These are phyloP conservation scores for Propithecus coquereli DNA, from an alignment of 2,113 vertebrate species.

Conservation along the genomic window DNA sequence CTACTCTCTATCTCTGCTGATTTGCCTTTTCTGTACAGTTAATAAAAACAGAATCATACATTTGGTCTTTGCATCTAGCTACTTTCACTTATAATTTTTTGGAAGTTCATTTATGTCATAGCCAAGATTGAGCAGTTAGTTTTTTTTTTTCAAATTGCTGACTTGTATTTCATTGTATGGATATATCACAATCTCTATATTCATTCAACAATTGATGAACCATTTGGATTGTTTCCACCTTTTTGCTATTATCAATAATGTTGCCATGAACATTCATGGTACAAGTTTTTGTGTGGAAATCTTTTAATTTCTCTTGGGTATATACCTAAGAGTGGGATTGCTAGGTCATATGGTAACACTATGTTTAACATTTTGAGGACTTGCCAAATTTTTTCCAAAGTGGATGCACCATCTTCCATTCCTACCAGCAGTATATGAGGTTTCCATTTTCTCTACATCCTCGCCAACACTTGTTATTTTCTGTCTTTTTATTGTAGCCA, in stretches of 20 bases:
- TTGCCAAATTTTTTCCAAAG: background rate
- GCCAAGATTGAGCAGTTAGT: background rate
- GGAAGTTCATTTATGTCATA: background rate
- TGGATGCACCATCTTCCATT: background rate
- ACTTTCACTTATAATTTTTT: background rate
- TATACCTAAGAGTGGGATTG: background rate
- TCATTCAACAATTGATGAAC: background rate
- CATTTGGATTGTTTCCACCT: background rate
- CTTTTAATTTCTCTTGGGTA: slow-evolving; percentile 5
- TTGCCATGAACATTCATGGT: background rate
- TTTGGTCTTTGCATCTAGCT: background rate
- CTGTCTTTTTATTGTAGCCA: slow-evolving; percentile 20
- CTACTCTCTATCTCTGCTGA: background rate
- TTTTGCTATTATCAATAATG: background rate
- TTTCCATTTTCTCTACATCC: background rate
- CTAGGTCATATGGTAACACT: background rate
- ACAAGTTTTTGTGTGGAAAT: background rate
- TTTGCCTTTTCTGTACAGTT: background rate
- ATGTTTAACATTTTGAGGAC: background rate
- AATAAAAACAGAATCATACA: background rate
- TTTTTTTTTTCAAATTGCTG: background rate
- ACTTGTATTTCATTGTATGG: background rate
- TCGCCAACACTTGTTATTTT: background rate
- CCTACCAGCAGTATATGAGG: background rate
- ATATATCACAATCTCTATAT: background rate